These are phyloP conservation scores for Leptonema lineaticorne DNA, from an alignment of 1,140 invertebrate species.

Conservation along the genomic window DNA sequence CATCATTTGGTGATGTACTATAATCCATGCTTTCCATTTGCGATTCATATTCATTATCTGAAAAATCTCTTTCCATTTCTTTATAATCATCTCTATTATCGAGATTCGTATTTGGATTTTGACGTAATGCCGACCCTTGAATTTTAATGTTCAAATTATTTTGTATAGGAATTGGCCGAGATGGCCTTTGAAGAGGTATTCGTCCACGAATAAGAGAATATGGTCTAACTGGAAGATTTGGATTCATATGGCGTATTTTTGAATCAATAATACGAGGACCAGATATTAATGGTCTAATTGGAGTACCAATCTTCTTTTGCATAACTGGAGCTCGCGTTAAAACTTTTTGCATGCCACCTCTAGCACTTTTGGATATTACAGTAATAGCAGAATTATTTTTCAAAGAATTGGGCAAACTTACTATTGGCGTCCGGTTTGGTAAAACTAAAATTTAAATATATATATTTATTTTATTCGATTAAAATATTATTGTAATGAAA, in stretches of 20 bases:
- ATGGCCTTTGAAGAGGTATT: not conserved
- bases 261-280: conserved; percentile 52
- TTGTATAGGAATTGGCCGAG: conserved; percentile 36
- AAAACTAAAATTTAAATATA: conserved; percentile 26
- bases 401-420: conserved; percentile 61
- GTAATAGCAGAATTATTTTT: conserved; percentile 69
- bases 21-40: not conserved
- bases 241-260: conserved; percentile 26
- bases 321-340: conserved; percentile 47
- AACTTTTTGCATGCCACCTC: conserved; percentile 48
- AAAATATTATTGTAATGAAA: not conserved
- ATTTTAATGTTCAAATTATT: conserved; percentile 39
- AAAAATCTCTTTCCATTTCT: conserved; percentile 1
- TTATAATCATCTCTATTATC: not conserved
- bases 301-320: conserved; percentile 45
- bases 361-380: conserved; percentile 61
- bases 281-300: conserved; percentile 46
- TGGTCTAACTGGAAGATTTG: conserved; percentile 15
- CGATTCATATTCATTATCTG: conserved; percentile 12
- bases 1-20: not conserved
- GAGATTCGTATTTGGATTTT: not conserved
- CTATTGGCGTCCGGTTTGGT: conserved; percentile 51
- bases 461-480: not conserved
- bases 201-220: conserved; percentile 33
- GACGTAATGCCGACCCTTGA: conserved; percentile 19